These are phyloP conservation scores for Diadromus collaris DNA, from an alignment of 2,888 invertebrate genomes.

Conservation along the genomic window DNA sequence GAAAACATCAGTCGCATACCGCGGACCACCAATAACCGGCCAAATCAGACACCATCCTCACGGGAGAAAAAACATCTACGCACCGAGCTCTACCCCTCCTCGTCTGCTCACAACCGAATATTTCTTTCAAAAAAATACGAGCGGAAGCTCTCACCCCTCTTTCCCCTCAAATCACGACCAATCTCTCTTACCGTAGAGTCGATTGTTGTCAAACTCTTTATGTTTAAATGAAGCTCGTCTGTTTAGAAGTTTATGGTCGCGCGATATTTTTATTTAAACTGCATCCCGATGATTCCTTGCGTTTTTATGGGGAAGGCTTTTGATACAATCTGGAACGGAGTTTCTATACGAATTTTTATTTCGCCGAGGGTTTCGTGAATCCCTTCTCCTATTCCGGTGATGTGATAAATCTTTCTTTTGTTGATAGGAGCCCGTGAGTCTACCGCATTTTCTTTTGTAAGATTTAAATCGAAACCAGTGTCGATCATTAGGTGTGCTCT, in stretches of 20 bases:
- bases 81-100: too few relatives aligned
- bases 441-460: conserved; percentile 1
- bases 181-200: too few relatives aligned
- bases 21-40: too few relatives aligned
- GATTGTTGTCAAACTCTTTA: too few relatives aligned
- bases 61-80: too few relatives aligned
- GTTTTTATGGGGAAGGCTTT: background rate
- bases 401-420: background rate
- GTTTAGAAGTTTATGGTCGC: background rate
- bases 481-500: background rate
- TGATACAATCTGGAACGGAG: background rate
- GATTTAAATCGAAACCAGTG: background rate
- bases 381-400: conserved; percentile 20
- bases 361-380: conserved; percentile 9
- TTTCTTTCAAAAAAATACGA: too few relatives aligned
- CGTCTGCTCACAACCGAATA: too few relatives aligned
- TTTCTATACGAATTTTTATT: conserved; percentile 6
- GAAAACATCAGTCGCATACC: too few relatives aligned
- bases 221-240: background rate
- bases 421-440: background rate
- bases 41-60: too few relatives aligned
- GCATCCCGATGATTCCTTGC: background rate
- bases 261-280: background rate
- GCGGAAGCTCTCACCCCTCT: too few relatives aligned
- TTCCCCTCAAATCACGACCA: too few relatives aligned